Base-by-base conservation (phyloP, 1,140 invertebrate genomes). In the Saxidomus purpurata region DNA sequence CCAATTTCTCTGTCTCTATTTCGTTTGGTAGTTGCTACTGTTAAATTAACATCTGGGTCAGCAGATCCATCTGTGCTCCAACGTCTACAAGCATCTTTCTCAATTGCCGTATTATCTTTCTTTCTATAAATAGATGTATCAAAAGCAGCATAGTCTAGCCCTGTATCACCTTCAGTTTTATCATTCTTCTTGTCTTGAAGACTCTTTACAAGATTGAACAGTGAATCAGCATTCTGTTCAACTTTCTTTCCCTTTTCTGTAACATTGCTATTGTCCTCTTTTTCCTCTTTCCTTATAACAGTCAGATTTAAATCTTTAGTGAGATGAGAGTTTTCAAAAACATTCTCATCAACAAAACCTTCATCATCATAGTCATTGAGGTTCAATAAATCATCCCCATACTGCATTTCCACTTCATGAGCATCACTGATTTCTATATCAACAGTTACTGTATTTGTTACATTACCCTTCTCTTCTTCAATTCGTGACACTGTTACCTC, bases 21-120 rank as follows among this genome's bases (percentile, higher is more conserved):
- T 11, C 47, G 76, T 22, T 49, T 69, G 6, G 82, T 74, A 8
- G 82, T 69, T 8, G 82, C 38, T 49, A 74, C 61, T 19, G 82
- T 85, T n/a, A 85, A 40, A 36, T 85, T 85, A 3, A 85, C 28
- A 74, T 85, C 67, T 9, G 38, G 43, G 38, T 85, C 31, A 19
- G 82, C n/a, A 25, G 47, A 40, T 0, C 82, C 82, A 31, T 47
- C 2, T 34, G 82, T 71, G 25, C 67, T 31, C 82, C 82, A 85
- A 3, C 82, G 63, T 38, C n/a, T 63, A 49, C 82, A 69, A 31
- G 40, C n/a, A 15, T 69, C 82, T 36, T 43, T 85, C 28, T 69
- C 63, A 43, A 69, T 63, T 11, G 34, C 25, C n/a, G 67, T 69
- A n/a, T 71, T 52, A n/a, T 49, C 63, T 2, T 38, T 52, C 67